Conservation (phyloP, 2,888 invertebrate species). For the Incurvaria masculella region DNA sequence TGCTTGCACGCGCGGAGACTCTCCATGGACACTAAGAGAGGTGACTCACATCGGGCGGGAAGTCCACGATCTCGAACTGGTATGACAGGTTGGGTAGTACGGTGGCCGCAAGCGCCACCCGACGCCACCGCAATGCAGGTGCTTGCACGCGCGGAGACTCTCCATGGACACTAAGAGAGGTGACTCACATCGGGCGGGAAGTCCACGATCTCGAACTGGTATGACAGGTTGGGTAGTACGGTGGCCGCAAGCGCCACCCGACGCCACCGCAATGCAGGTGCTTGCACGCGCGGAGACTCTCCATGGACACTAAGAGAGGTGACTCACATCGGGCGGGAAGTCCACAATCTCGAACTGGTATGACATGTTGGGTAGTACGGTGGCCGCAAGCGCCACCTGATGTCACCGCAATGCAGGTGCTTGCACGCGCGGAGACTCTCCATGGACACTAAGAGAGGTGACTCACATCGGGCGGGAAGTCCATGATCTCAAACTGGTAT, state of each 20-base stretch:
- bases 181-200: conserved; percentile 88
- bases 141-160: no score
- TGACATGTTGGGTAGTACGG: conserved; percentile 80
- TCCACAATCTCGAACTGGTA: conserved; percentile 93
- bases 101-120: conserved; percentile 81
- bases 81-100: conserved; percentile 79
- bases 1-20: no score
- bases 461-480: conserved; percentile 88
- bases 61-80: conserved; percentile 94
- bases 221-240: conserved; percentile 77
- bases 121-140: conserved; percentile 68
- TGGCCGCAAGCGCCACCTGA: conserved; percentile 86
- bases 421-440: conserved; percentile 92
- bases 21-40: no score
- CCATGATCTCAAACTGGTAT: conserved; percentile 91
- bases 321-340: conserved; percentile 86
- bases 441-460: no score
- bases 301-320: no score
- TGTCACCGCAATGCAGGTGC: conserved; percentile 79
- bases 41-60: conserved; percentile 87
- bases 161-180: no score
- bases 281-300: no score
- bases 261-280: no score
- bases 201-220: conserved; percentile 93
- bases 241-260: conserved; percentile 81